Evolutionary conservation across 2,797 vertebrate species (phyloP).

Genomic region (Pteronotus mesoamericanus): DNA sequence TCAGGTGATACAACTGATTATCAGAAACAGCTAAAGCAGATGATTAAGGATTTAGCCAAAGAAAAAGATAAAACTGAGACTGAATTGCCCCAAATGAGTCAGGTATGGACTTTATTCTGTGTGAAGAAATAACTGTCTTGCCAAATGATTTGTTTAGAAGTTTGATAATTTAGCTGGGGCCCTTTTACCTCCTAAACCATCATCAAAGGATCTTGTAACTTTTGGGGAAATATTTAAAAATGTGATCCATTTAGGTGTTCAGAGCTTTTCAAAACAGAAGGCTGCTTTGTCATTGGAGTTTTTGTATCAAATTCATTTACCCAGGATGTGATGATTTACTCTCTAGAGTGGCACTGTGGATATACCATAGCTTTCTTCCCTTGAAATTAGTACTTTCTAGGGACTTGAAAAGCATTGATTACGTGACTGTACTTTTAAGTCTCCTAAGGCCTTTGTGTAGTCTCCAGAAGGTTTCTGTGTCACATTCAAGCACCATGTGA

Average conservation of each 20-base stretch:
- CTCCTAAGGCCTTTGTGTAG: background rate
- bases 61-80: slow-evolving; percentile 91
- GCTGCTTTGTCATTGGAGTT: background rate
- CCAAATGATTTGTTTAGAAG: background rate
- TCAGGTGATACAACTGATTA: slow-evolving; percentile 87
- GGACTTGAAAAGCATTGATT: background rate
- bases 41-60: slow-evolving; percentile 93
- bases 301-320: background rate
- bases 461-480: background rate
- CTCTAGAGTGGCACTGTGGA: background rate
- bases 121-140: background rate
- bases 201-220: background rate
- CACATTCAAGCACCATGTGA: background rate
- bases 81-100: slow-evolving; percentile 93
- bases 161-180: background rate
- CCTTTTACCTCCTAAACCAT: background rate
- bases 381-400: background rate
- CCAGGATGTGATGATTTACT: background rate
- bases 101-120: slow-evolving; percentile 82
- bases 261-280: background rate
- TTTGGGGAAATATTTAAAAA: background rate
- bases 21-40: slow-evolving; percentile 95
- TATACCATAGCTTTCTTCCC: background rate
- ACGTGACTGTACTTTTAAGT: rapidly evolving
- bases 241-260: background rate